Conservation (phyloP, 2,113 vertebrate species). For the Phalacrocorax brasilianus region DNA sequence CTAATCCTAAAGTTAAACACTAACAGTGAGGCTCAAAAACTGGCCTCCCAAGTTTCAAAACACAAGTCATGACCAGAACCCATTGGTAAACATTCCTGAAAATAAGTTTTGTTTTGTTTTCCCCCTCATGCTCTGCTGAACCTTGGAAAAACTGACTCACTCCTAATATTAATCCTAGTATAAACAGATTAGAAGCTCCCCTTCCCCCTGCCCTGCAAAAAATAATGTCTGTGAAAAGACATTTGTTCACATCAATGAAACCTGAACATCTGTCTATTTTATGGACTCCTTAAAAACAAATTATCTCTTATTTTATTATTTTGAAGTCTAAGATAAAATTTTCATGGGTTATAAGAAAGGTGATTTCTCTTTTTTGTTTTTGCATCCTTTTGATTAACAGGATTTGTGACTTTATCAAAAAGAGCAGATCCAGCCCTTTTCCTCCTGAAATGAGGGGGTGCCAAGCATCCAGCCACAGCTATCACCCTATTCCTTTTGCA, state of each 20-base stretch:
- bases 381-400: not conserved
- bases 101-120: slow-evolving; percentile 70
- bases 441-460: not conserved
- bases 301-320: not conserved
- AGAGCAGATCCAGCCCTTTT: not conserved
- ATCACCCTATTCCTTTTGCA: not conserved
- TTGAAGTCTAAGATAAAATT: not conserved
- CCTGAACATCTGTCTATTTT: slow-evolving; percentile 6
- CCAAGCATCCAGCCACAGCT: not conserved
- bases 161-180: slow-evolving; percentile 63
- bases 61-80: slow-evolving; percentile 62
- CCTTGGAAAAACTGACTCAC: slow-evolving; percentile 60
- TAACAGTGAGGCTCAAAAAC: slow-evolving; percentile 44
- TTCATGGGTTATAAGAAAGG: not conserved
- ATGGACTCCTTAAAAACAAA: not conserved
- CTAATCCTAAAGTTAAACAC: slow-evolving; percentile 72
- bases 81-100: slow-evolving; percentile 71
- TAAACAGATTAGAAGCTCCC: slow-evolving; percentile 58
- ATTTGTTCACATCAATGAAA: not conserved
- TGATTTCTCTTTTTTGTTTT: not conserved
- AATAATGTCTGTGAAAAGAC: slow-evolving; percentile 26
- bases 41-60: slow-evolving; percentile 68
- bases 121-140: slow-evolving; percentile 48
- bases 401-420: not conserved
- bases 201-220: slow-evolving; percentile 27